Base-by-base conservation (phyloP, 2,888 invertebrate genomes). In the Drosophila fungiperda region DNA sequence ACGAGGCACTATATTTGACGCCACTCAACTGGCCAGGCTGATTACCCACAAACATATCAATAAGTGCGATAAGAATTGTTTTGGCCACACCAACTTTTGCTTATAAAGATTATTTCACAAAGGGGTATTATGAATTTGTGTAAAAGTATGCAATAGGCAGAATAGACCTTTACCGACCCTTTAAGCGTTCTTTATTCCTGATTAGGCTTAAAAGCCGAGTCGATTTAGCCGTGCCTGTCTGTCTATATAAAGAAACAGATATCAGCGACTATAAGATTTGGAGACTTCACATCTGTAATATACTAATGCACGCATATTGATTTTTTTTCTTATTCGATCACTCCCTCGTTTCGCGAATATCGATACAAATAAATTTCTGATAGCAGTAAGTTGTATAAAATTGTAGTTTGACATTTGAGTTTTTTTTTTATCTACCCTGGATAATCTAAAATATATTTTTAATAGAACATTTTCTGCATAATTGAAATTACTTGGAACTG, bases 11-110 rank as follows among this genome's bases (percentile, higher is more conserved):
- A 73, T 42, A 72, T 72, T 78, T 74, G 66, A 70, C 64, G 62
- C 55, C 55, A 23, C 36, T 38, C 36, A 26, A 35, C 23, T 35
- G 7, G 68, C 63, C 40, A 32, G 17, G 36, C 61, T 68, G 72
- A 75, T 75, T 76, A 78, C 40, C 53, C 36, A 62, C 48, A 68
- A 49, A 61, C 70, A 62, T 70, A 78, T 64, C 58, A 70, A 74
- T 50, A 62, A 54, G 33, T 48, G 58, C 40, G 75, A 78, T 78
- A 78, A 79, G 68, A 64, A 75, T 1, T 68, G 29, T 55, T 74
- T 69, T 50, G 36, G 33, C 23, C 23, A 20, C 45, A 23, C 4
- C 23, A 15, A 45, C 15, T 8, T 73, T 66, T 26, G 26, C 5
- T 45, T 12, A 15, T 23, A 45, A 23, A 1, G 15, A 20, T 20